phyloP scores from a whole-genome alignment of 35 echinoderm and acorn worm genomes.

The Antedon bifida region DNA sequence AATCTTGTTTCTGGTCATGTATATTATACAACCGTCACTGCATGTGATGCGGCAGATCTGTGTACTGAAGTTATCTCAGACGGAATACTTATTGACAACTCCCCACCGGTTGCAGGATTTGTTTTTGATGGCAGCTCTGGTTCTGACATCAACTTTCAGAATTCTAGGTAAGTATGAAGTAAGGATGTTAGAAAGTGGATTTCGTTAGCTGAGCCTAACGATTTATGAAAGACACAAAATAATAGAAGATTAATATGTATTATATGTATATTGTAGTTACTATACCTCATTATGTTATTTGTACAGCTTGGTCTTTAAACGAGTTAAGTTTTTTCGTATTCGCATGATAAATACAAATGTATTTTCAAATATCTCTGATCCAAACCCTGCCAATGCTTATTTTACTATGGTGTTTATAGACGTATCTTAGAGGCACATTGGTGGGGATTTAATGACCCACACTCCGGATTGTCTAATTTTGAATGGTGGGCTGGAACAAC shows the following conservation, averaged over 20 bases:
- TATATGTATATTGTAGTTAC: no score
- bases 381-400: no score
- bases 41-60: constrained; percentile 18
- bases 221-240: no score
- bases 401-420: no score
- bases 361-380: no score
- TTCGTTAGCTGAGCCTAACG: no score
- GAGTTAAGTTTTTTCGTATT: no score
- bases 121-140: constrained; percentile 20
- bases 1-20: constrained; percentile 11
- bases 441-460: constrained; percentile 38
- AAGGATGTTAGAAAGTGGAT: no score
- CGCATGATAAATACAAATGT: no score
- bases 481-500: constrained; percentile 43
- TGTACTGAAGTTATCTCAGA: constrained; percentile 37
- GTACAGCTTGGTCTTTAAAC: no score
- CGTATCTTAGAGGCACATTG: constrained; percentile 15
- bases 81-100: constrained; percentile 20
- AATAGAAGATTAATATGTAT: no score
- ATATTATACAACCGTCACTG: constrained; percentile 31
- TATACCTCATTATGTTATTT: no score
- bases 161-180: constrained; percentile 24
- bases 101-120: constrained; percentile 12
- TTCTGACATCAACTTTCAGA: constrained; percentile 9
- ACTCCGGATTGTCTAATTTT: constrained; percentile 24